Conservation (phyloP, 1,140 invertebrate genomes). For the Aphaenogaster floridana region DNA sequence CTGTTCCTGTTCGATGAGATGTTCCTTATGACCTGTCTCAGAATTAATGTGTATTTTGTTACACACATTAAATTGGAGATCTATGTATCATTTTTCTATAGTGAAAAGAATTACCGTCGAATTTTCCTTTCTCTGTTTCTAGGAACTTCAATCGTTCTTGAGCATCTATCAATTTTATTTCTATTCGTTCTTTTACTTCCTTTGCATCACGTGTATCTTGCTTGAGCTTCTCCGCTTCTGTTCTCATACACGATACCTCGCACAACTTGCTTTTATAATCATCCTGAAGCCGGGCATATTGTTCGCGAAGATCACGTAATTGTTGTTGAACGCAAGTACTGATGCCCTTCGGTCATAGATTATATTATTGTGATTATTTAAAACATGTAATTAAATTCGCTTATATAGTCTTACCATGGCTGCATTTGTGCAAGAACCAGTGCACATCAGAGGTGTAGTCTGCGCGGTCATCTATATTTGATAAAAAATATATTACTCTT, state of each 20-base stretch:
- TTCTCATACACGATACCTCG: constrained; percentile 87
- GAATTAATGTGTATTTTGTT: constrained; percentile 26
- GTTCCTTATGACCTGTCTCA: constrained; percentile 87
- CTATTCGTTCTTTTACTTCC: constrained; percentile 86
- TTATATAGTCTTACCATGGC: constrained; percentile 72
- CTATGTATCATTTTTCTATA: background rate
- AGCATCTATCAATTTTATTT: constrained; percentile 87
- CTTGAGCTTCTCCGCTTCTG: constrained; percentile 87
- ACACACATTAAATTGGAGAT: background rate
- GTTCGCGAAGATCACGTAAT: constrained; percentile 86
- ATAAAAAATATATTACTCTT: constrained; percentile 48
- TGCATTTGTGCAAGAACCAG: constrained; percentile 75
- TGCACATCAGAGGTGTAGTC: constrained; percentile 68
- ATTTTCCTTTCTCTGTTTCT: constrained; percentile 81
- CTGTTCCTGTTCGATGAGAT: constrained; percentile 89
- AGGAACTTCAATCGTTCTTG: constrained; percentile 81
- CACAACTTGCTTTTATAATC: constrained; percentile 88
- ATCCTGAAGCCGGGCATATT: constrained; percentile 88
- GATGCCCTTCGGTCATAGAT: constrained; percentile 65
- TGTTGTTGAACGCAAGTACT: constrained; percentile 82
- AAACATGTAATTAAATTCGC: constrained; percentile 24
- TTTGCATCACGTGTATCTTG: constrained; percentile 86
- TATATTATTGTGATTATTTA: background rate
- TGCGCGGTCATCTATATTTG: constrained; percentile 62
- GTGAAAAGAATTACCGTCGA: constrained; percentile 72